phyloP scores from a whole-genome alignment of 2,888 invertebrate species.

The Horisme vitalbata region DNA sequence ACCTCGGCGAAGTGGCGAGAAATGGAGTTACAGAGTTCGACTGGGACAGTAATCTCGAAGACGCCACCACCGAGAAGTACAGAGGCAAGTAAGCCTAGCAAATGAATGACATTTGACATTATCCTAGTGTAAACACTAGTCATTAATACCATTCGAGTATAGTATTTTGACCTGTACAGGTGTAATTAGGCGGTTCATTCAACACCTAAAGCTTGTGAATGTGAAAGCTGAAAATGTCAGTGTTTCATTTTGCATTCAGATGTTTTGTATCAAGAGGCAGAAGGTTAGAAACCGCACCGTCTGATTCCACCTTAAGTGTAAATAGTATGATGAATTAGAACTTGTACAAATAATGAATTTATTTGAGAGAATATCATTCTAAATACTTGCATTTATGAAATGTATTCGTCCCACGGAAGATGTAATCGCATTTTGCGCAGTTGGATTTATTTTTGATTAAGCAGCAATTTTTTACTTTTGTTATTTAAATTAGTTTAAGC shows the following conservation, averaged over 20 bases:
- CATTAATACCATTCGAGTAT: constrained; percentile 39
- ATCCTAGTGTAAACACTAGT: constrained; percentile 60
- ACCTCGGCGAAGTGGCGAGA: constrained; percentile 91
- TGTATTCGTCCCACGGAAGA: constrained; percentile 33
- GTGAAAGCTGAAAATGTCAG: too few relatives aligned
- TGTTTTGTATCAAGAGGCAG: too few relatives aligned
- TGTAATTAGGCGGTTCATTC: too few relatives aligned
- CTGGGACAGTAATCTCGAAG: constrained; percentile 93
- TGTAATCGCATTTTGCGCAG: constrained; percentile 28
- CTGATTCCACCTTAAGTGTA: constrained; percentile 14
- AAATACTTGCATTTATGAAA: constrained; percentile 36
- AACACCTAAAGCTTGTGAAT: too few relatives aligned
- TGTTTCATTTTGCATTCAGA: too few relatives aligned
- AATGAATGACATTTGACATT: constrained; percentile 23
- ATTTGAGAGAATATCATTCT: constrained; percentile 33
- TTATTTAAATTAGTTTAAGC: constrained; percentile 25
- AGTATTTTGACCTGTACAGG: constrained; percentile 21
- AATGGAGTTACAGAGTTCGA: constrained; percentile 92
- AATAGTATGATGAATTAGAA: constrained; percentile 16
- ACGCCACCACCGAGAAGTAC: constrained; percentile 81
- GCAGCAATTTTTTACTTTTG: constrained; percentile 18
- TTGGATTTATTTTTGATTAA: constrained; percentile 9
- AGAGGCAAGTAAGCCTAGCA: constrained; percentile 62
- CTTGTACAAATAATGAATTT: constrained; percentile 36
- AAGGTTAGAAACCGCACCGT: too few relatives aligned